phyloP scores from a whole-genome alignment of 2,797 vertebrate genomes.

The Lagorchestes hirsutus region DNA sequence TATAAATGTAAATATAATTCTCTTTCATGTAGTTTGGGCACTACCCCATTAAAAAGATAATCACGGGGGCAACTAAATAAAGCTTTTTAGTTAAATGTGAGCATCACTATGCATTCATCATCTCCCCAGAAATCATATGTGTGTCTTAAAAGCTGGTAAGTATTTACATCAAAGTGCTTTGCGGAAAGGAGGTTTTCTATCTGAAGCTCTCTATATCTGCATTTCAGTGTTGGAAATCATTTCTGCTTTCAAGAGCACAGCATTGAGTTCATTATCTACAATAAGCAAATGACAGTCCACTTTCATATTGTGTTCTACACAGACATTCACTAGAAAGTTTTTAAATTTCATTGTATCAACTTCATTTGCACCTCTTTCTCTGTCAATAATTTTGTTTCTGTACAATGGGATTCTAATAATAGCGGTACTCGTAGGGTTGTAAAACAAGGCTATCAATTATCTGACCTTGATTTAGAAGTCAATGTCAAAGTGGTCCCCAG shows the following conservation, averaged over 20 bases:
- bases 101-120: not conserved
- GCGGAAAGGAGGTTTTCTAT: not conserved
- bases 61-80: not conserved
- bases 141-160: slow-evolving; percentile 9
- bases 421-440: not conserved
- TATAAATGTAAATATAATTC: slow-evolving; percentile 24
- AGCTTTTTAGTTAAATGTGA: not conserved
- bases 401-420: not conserved
- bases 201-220: not conserved
- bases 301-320: not conserved
- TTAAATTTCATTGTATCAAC: not conserved
- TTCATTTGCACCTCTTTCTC: not conserved
- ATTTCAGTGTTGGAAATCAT: slow-evolving; percentile 16
- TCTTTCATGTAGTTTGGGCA: slow-evolving; percentile 8
- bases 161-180: not conserved
- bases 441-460: not conserved
- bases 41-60: slow-evolving; percentile 8
- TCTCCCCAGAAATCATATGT: slow-evolving; percentile 18
- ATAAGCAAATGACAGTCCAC: not conserved
- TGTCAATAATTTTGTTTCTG: not conserved
- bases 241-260: not conserved
- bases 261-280: not conserved
- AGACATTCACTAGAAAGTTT: not conserved
- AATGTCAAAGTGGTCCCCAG: not conserved
- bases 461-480: not conserved